Conservation (phyloP, 1,140 invertebrate species). For the Hyposmocoma kahamanoa region DNA sequence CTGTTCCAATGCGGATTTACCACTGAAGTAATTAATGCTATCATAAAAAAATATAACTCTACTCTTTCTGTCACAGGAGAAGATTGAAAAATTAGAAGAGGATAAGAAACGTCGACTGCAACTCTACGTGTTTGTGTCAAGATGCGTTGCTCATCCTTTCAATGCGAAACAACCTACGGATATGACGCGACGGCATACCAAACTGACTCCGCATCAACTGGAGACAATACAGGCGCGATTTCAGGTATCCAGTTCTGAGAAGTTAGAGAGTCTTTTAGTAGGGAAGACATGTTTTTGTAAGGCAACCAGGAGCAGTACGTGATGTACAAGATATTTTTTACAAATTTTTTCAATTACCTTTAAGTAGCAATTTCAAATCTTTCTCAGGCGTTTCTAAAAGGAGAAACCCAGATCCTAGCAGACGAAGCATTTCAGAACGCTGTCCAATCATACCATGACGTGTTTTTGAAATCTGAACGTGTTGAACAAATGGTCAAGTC, state of each 20-base stretch:
- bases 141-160: slow-evolving; percentile 99
- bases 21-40: no score
- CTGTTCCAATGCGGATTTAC: no score
- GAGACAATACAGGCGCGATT: slow-evolving; percentile 96
- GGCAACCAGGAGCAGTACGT: no score
- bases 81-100: slow-evolving; percentile 89
- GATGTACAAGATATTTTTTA: no score
- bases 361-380: slow-evolving; percentile 2
- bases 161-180: slow-evolving; percentile 99
- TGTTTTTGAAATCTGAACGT: slow-evolving; percentile 97
- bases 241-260: no score
- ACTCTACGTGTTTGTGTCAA: slow-evolving; percentile 98
- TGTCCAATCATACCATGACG: slow-evolving; percentile 97
- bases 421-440: slow-evolving; percentile 99
- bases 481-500: slow-evolving; percentile 96
- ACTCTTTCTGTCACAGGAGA: slow-evolving; percentile 73
- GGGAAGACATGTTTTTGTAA: no score
- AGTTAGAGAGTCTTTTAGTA: no score
- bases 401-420: slow-evolving; percentile 97
- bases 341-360: no score
- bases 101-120: slow-evolving; percentile 94
- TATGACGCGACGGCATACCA: slow-evolving; percentile 93
- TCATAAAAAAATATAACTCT: no score
- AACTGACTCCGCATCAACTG: slow-evolving; percentile 96
- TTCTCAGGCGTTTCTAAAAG: slow-evolving; percentile 88